A percentile compares a stretch with the other conserved stretches of the same genome.
phyloP scores from a whole-genome alignment of 2,113 vertebrate genomes.

The Clarias magur region DNA sequence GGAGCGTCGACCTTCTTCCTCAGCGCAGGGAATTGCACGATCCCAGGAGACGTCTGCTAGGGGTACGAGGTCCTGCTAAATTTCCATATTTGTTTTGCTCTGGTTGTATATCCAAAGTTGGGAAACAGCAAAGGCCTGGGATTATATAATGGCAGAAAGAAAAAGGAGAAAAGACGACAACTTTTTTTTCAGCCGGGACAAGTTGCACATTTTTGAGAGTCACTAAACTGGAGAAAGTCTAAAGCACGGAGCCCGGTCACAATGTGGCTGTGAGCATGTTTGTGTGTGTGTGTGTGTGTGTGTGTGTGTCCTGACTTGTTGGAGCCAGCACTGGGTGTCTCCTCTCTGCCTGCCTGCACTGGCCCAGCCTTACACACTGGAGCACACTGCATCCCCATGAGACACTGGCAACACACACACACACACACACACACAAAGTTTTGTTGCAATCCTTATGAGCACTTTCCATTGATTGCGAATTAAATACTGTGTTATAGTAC shows the following conservation, averaged over 20 bases:
- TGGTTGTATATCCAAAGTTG: conserved; percentile 47
- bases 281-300: not conserved
- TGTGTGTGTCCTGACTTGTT: conserved; percentile 44
- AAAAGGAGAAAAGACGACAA: not conserved
- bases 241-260: conserved; percentile 38
- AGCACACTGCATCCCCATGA: conserved; percentile 39
- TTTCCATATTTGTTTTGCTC: conserved; percentile 53
- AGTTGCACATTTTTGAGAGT: not conserved
- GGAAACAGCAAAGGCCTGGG: not conserved
- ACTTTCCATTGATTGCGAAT: not conserved
- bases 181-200: conserved; percentile 6
- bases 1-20: conserved; percentile 56
- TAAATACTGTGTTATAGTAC: not conserved
- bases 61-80: conserved; percentile 53
- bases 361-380: conserved; percentile 38
- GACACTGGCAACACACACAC: conserved; percentile 21
- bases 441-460: not conserved
- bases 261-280: not conserved
- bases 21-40: conserved; percentile 40
- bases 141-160: not conserved
- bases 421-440: conserved; percentile 9
- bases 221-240: conserved; percentile 32
- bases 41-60: conserved; percentile 54
- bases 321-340: conserved; percentile 45
- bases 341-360: conserved; percentile 43